A percentile compares a stretch with the other conserved stretches of the same genome.
Evolutionary conservation across 2,113 vertebrate species (phyloP).

Genomic region (Phrynosoma platyrhinos): DNA sequence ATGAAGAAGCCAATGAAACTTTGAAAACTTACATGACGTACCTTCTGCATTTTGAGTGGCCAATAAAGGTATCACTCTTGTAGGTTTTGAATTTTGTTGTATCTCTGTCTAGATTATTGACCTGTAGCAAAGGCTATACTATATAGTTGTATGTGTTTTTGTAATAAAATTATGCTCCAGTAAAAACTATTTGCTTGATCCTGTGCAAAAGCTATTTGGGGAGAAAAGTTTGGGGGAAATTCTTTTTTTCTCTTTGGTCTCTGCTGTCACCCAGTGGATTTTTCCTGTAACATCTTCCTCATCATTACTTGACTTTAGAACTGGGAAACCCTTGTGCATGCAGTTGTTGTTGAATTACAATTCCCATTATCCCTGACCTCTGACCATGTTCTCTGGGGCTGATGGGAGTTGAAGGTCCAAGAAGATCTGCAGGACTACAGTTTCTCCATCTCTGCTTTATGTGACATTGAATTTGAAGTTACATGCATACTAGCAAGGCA

Average conservation of each 20-base stretch:
- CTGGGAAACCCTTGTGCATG: neutral
- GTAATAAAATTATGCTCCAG: neutral
- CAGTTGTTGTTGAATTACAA: neutral
- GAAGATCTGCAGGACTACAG: neutral
- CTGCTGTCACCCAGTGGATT: slow-evolving; percentile 27
- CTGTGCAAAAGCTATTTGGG: neutral
- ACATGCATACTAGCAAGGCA: neutral
- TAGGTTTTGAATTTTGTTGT: no score
- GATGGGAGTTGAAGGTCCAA: neutral
- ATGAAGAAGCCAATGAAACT: no score
- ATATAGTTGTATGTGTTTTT: neutral
- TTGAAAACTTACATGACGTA: no score
- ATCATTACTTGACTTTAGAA: neutral
- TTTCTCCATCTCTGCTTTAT: neutral
- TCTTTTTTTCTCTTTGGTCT: neutral
- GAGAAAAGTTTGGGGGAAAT: no score
- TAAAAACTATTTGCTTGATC: neutral
- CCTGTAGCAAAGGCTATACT: neutral
- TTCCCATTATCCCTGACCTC: neutral
- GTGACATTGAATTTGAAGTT: neutral
- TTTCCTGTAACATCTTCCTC: neutral
- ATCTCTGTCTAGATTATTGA: neutral
- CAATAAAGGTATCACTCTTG: no score
- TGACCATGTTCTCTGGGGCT: neutral
- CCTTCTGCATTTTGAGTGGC: no score